Evolutionary conservation across 2,888 invertebrate genomes (phyloP), one percentile per base, ranked within the genome.

Genomic region (Nebria salina): DNA sequence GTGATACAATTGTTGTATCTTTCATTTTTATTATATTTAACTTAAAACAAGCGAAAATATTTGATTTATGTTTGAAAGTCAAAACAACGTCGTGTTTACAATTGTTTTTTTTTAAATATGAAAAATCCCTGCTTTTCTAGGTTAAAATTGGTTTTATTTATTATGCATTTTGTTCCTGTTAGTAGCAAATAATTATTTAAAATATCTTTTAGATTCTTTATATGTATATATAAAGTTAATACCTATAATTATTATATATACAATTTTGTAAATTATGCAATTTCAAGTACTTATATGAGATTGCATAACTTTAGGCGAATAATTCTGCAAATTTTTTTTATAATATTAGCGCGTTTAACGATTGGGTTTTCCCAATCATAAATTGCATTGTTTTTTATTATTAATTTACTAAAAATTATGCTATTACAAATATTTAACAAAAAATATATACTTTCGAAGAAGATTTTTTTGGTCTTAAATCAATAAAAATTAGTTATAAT

Each of bases 11-110:
- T 54, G 54, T 54, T 54, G 54, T 54, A 54, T 54, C 54, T 54
- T 75, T 80, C 80, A 80, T 80, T 75, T 70, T 80, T 70, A 65
- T n/a, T 68, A 68, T 68, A 68, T 68, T 68, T 11, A 68, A 5
- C 15, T 68, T 2, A 68, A 11, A 6, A 54, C 54, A 3, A 54
- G 54, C 8, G 8, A 11, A 25, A 68, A 68, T 65, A 65, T 65
- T n/a, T 13, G n/a, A 8, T 26, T 68, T 11, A 25, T 3, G 25
- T 68, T n/a, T 68, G 68, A 25, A 68, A 3, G 68, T 26, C 25
- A 25, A 68, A 25, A 25, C 68, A 68, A 68, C 25, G 25, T 68
- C 13, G 25, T 68, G 15, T 68, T 26, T 68, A 68, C 15, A 68
- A 68, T 68, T 2, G 25, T 7, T 68, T 3, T 68, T 68, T 25